phyloP scores from a whole-genome alignment of 1,140 invertebrate species.

The Drosophila mayri region DNA sequence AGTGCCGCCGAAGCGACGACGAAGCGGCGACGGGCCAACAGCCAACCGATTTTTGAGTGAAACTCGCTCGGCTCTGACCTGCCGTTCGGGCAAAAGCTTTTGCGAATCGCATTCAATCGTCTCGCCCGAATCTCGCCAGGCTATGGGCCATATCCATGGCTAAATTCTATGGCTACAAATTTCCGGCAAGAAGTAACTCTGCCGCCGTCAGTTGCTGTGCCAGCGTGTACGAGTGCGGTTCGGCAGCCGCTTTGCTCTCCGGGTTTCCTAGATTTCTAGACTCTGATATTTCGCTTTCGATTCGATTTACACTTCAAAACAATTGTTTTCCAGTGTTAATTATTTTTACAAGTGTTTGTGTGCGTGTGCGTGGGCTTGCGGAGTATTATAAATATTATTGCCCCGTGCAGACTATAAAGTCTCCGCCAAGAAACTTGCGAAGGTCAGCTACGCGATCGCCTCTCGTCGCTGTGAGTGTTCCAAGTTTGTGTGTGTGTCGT shows the following conservation, averaged over 20 bases:
- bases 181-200: constrained; percentile 42
- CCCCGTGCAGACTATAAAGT: neutral
- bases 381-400: neutral
- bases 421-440: constrained; percentile 1
- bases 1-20: constrained; percentile 41
- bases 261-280: neutral
- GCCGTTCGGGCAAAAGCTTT: constrained; percentile 44
- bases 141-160: constrained; percentile 28
- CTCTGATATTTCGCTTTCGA: neutral
- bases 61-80: constrained; percentile 40
- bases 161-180: constrained; percentile 28
- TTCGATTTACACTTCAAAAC: constrained; percentile 1
- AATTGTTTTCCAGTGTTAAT: constrained; percentile 1
- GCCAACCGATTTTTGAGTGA: constrained; percentile 67
- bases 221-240: constrained; percentile 68
- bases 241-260: constrained; percentile 11
- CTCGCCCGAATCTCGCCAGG: constrained; percentile 9
- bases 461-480: neutral
- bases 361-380: neutral
- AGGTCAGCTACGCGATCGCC: constrained; percentile 5
- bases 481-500: constrained; percentile 1
- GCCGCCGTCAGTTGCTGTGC: constrained; percentile 68
- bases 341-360: neutral
- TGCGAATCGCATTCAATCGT: constrained; percentile 11
- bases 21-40: constrained; percentile 29